A percentile compares a stretch with the other conserved stretches of the same genome.
Conservation (phyloP, 2,888 invertebrate genomes). For the Baccha elongata region DNA sequence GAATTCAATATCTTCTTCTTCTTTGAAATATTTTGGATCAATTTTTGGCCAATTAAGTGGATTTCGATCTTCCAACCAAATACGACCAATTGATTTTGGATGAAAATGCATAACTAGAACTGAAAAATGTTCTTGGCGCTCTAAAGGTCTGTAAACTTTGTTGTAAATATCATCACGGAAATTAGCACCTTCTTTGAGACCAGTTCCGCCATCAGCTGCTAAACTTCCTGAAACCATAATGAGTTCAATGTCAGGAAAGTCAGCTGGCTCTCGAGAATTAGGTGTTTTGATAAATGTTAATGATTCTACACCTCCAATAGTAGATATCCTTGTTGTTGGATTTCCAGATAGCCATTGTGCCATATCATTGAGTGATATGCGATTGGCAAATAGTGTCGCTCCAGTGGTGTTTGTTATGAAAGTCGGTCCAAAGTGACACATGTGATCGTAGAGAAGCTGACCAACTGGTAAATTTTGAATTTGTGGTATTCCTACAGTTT, state of each 20-base stretch:
- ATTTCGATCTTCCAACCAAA: slow-evolving; percentile 87
- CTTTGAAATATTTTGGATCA: slow-evolving; percentile 85
- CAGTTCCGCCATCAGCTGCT: slow-evolving; percentile 85
- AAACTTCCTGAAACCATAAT: slow-evolving; percentile 86
- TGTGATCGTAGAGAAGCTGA: slow-evolving; percentile 85
- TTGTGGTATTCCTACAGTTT: slow-evolving; percentile 84
- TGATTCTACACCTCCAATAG: slow-evolving; percentile 86
- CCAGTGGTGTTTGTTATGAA: slow-evolving; percentile 80
- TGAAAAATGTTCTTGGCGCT: slow-evolving; percentile 84
- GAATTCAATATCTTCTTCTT: slow-evolving; percentile 82
- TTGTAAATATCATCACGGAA: slow-evolving; percentile 84
- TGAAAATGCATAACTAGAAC: slow-evolving; percentile 88
- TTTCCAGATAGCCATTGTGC: slow-evolving; percentile 76
- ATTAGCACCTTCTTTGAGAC: slow-evolving; percentile 84
- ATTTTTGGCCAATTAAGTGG: slow-evolving; percentile 85
- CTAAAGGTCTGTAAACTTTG: slow-evolving; percentile 84
- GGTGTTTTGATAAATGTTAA: slow-evolving; percentile 86
- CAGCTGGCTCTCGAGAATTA: slow-evolving; percentile 84
- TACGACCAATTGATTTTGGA: slow-evolving; percentile 88
- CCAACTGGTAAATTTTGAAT: slow-evolving; percentile 88
- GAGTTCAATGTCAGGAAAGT: slow-evolving; percentile 87
- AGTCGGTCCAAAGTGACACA: slow-evolving; percentile 82
- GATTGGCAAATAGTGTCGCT: slow-evolving; percentile 74
- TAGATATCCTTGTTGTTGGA: slow-evolving; percentile 83
- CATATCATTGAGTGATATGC: slow-evolving; percentile 69